Conservation (phyloP, 1,140 invertebrate genomes). For the Mactra quadrangularis region DNA sequence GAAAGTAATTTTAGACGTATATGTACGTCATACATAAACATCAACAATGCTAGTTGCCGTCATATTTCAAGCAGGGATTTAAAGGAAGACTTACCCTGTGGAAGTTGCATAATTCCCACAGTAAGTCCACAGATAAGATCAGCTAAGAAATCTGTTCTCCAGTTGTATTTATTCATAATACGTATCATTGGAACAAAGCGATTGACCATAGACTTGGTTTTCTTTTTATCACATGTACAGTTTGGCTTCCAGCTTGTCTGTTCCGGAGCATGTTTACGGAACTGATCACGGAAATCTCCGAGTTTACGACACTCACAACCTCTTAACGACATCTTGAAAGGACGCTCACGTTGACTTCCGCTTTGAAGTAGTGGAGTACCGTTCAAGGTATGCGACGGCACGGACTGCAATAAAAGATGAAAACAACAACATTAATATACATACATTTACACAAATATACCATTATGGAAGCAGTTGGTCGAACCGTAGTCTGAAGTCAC, state of each 20-base stretch:
- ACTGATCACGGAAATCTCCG: constrained; percentile 42
- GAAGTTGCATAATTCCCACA: constrained; percentile 80
- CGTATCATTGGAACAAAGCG: constrained; percentile 72
- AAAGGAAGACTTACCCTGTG: constrained; percentile 69
- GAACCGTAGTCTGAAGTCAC: too few species aligned
- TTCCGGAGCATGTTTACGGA: constrained; percentile 10
- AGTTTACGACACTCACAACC: constrained; percentile 19
- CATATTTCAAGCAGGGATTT: too few species aligned
- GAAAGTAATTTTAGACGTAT: too few species aligned
- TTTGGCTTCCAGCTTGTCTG: background rate
- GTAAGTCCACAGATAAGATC: constrained; percentile 79
- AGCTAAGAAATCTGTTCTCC: constrained; percentile 72
- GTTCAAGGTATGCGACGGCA: background rate
- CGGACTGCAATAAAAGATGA: constrained; percentile 1
- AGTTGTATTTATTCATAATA: constrained; percentile 77
- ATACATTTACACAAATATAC: constrained; percentile 6
- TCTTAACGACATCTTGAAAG: constrained; percentile 12
- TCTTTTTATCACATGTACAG: constrained; percentile 62
- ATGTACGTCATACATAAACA: too few species aligned
- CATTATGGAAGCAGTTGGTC: background rate
- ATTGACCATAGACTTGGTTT: constrained; percentile 59
- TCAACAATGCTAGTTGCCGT: too few species aligned
- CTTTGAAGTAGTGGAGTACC: background rate
- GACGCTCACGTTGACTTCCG: background rate
- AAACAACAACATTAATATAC: background rate